phyloP scores from a whole-genome alignment of 2,888 invertebrate genomes.

The Drosophila pseudotalamancana region DNA sequence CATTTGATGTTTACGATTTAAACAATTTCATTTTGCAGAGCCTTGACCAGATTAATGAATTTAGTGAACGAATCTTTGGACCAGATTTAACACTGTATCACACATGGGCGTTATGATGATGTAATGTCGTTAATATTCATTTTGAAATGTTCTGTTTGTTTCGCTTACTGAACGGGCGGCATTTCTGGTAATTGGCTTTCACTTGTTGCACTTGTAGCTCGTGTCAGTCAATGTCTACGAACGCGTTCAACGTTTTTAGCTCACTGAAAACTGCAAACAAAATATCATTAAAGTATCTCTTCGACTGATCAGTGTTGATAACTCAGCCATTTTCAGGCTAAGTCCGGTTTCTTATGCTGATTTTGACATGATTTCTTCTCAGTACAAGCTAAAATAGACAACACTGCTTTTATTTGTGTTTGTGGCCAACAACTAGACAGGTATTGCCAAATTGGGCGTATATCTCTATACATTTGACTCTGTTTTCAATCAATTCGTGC shows the following conservation, averaged over 20 bases:
- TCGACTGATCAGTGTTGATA: conserved; percentile 22
- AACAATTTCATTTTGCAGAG: conserved; percentile 5
- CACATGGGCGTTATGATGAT: conserved; percentile 47
- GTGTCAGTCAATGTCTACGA: conserved; percentile 42
- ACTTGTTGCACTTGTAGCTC: conserved; percentile 70
- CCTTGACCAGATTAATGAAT: conserved; percentile 28
- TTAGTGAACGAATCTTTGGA: conserved; percentile 24
- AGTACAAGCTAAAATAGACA: conserved; percentile 31
- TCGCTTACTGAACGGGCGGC: conserved; percentile 76
- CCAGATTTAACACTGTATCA: conserved; percentile 29
- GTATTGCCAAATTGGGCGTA: conserved; percentile 63
- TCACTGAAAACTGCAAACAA: conserved; percentile 68
- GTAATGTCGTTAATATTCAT: conserved; percentile 48
- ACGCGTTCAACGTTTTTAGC: conserved; percentile 43
- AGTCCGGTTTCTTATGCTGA: conserved; percentile 50
- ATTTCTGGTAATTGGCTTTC: conserved; percentile 64
- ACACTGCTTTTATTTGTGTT: conserved; percentile 32
- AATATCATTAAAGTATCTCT: conserved; percentile 53
- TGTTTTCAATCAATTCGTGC: background rate
- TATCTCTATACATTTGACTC: background rate
- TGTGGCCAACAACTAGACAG: conserved; percentile 42
- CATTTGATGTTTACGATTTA: conserved; percentile 8
- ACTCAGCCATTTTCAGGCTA: conserved; percentile 28
- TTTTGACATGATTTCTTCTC: conserved; percentile 15
- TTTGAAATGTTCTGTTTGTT: conserved; percentile 30